These are phyloP conservation scores for Drosophila pectinifera DNA, from an alignment of 1,140 invertebrate species.

Conservation along the genomic window DNA sequence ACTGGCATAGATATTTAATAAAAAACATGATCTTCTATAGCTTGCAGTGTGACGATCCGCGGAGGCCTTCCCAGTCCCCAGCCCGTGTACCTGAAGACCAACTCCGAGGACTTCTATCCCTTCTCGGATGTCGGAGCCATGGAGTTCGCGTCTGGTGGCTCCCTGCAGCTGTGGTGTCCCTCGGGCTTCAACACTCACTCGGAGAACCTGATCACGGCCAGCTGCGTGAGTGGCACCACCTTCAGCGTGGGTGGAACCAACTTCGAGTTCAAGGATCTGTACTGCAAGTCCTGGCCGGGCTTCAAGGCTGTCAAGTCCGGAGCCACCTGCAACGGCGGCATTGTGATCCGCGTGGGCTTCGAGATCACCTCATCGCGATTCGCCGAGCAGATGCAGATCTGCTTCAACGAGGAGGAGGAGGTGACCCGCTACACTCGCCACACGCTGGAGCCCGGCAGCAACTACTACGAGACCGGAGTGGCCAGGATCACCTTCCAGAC, in stretches of 20 bases:
- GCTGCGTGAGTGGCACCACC: constrained; percentile 70
- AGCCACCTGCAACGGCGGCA: constrained; percentile 72
- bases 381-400: constrained; percentile 84
- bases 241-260: constrained; percentile 65
- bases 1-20: too few species aligned
- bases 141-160: constrained; percentile 59
- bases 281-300: constrained; percentile 72
- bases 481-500: constrained; percentile 81
- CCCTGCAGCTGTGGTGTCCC: constrained; percentile 74
- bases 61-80: constrained; percentile 71
- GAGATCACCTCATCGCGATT: constrained; percentile 73
- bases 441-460: constrained; percentile 71
- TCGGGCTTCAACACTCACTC: constrained; percentile 56
- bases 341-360: constrained; percentile 77
- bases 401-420: constrained; percentile 83
- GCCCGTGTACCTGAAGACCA: constrained; percentile 72
- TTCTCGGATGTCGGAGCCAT: constrained; percentile 66
- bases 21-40: constrained; percentile 17
- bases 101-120: constrained; percentile 72
- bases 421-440: constrained; percentile 85
- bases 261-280: constrained; percentile 74
- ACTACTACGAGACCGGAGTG: constrained; percentile 76
- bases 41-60: constrained; percentile 70
- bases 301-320: constrained; percentile 80
- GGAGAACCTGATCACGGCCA: constrained; percentile 61